Evolutionary conservation across 2,113 vertebrate species (phyloP).

Genomic region (Aphyosemion australe): DNA sequence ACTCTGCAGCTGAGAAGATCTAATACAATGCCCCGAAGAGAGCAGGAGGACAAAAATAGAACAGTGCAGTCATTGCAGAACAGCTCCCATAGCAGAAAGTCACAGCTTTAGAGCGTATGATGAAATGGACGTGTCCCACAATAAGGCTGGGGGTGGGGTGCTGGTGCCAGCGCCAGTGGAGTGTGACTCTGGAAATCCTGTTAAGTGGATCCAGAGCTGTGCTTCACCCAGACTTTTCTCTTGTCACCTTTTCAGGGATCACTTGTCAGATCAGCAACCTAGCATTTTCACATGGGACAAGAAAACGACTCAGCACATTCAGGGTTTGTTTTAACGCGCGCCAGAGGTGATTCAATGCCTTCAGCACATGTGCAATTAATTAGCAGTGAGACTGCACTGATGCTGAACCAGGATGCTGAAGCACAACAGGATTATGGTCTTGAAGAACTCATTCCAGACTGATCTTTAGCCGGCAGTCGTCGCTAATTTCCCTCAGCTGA

Average conservation of each 20-base stretch:
- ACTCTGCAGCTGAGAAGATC: conserved; percentile 50
- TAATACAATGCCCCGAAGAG: conserved; percentile 56
- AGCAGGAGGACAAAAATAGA: conserved; percentile 61
- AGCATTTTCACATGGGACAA: conserved; percentile 38
- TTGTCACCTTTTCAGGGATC: conserved; percentile 22
- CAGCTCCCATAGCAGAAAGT: conserved; percentile 50
- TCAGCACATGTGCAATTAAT: conserved; percentile 45
- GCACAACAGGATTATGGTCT: conserved; percentile 38
- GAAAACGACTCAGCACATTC: conserved; percentile 39
- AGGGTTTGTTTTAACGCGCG: conserved; percentile 37
- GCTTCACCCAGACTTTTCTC: conserved; percentile 27
- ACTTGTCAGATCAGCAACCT: conserved; percentile 45
- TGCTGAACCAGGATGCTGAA: conserved; percentile 39
- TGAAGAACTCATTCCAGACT: conserved; percentile 7
- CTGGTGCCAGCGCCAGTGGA: conserved; percentile 13
- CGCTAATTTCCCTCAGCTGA: conserved; percentile 26
- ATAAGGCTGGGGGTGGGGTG: conserved; percentile 30
- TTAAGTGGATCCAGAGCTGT: conserved; percentile 22
- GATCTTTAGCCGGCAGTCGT: conserved; percentile 30
- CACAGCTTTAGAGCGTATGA: conserved; percentile 48
- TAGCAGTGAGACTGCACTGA: conserved; percentile 37
- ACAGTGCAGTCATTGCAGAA: conserved; percentile 46
- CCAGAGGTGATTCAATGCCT: conserved; percentile 38
- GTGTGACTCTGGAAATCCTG: conserved; percentile 47
- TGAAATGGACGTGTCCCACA: conserved; percentile 54